Evolutionary conservation across 2,888 invertebrate species (phyloP), one percentile per base, ranked within the genome.

Genomic region (Ectemnius lituratus): DNA sequence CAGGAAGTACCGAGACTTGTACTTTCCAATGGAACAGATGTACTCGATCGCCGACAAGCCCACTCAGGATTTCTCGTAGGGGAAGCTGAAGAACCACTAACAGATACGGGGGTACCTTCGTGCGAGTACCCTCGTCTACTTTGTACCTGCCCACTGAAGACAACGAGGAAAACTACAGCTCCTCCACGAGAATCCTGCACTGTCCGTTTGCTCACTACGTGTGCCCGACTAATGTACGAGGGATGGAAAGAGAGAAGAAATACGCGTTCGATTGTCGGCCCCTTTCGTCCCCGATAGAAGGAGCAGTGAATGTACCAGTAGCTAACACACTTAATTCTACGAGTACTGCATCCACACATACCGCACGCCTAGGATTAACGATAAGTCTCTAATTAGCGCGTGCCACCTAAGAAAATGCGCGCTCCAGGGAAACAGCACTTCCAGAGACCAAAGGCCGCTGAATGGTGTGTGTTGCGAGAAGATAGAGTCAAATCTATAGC

Each of bases 101-200:
- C 52, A 52, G n/a, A 52, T 52, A 52, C 52, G 52, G 52, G 16
- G 14, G 16, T 52, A 52, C 46, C 45, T 45, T 16, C n/a, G 58
- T 18, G 60, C 6, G 14, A 67, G 62, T 58, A 60, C 70, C 62
- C 52, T 65, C 49, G 70, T 66, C 62, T 62, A 73, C 57, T 57
- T 73, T 73, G 73, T 70, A 73, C 62, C 73, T 73, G 70, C 70
- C 52, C 65, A 65, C 56, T 52, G 57, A 56, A 63, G 57, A 73
- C 68, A 61, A 73, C 64, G 62, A 60, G n/a, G 49, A 45, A 46
- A 46, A 46, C 16, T 13, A 46, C 13, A 20, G 62, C 52, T 52
- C 16, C 16, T 52, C 52, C n/a, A 16, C 14, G 52, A 52, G 52
- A 16, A 52, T 52, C 52, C 13, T 52, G 52, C n/a, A 52, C 52